A percentile compares a stretch with the other conserved stretches of the same genome.
Conservation (phyloP, 1,140 invertebrate species). For the Doryteuthis pealeii region DNA sequence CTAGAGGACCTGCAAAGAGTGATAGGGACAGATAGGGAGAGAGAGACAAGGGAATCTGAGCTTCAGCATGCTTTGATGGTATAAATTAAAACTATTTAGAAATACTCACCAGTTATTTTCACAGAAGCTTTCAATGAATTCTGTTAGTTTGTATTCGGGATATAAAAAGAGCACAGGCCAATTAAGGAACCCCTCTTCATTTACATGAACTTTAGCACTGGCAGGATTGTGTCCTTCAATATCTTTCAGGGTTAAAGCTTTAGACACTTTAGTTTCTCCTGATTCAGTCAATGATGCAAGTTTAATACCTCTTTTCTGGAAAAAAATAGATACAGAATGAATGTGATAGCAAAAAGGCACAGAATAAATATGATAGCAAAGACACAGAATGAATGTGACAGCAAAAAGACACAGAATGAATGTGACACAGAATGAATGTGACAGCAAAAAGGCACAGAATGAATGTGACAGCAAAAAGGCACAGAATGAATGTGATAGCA, state of each 20-base stretch:
- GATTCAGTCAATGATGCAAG: conserved; percentile 32
- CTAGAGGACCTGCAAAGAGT: no score
- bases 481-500: no score
- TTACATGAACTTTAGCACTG: conserved; percentile 65
- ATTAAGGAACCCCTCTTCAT: conserved; percentile 66
- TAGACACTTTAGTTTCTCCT: conserved; percentile 19
- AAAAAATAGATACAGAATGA: neutral
- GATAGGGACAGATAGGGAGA: no score
- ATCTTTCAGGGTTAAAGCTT: conserved; percentile 62
- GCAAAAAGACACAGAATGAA: no score
- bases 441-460: no score
- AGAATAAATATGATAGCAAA: conserved; percentile 10
- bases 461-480: no score
- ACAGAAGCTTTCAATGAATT: conserved; percentile 66
- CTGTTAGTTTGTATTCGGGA: conserved; percentile 69
- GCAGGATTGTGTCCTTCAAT: conserved; percentile 42
- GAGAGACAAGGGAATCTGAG: no score
- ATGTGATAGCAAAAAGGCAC: neutral
- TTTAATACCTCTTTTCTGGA: conserved; percentile 43
- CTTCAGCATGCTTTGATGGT: no score
- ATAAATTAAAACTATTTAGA: no score
- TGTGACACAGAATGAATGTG: no score
- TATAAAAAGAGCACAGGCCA: conserved; percentile 85
- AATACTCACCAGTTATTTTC: conserved; percentile 69
- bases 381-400: no score